phyloP scores from a whole-genome alignment of 1,140 invertebrate genomes.

The Diabrotica virgifera region DNA sequence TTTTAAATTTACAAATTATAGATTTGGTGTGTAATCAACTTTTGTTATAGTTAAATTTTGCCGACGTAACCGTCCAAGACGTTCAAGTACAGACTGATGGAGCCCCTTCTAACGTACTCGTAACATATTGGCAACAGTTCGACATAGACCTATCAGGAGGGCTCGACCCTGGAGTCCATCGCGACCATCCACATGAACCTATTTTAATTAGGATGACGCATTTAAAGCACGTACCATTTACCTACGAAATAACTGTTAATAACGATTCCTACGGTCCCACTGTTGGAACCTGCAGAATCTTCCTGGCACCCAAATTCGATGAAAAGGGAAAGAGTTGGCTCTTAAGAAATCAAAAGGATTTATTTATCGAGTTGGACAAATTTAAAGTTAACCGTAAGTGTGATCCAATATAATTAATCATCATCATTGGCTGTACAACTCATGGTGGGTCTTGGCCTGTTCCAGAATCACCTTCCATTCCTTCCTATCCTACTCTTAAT shows the following conservation, averaged over 20 bases:
- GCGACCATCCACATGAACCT: conserved; percentile 66
- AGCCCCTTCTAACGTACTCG: conserved; percentile 54
- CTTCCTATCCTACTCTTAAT: too few relatives aligned
- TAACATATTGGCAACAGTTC: conserved; percentile 73
- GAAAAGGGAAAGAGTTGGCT: conserved; percentile 62
- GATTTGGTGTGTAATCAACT: too few relatives aligned
- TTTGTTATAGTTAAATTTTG: conserved; percentile 58
- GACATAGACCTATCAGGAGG: conserved; percentile 71
- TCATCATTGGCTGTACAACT: too few relatives aligned
- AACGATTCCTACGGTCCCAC: conserved; percentile 53
- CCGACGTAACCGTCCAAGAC: conserved; percentile 58
- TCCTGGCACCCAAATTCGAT: conserved; percentile 67
- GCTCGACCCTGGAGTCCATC: too few relatives aligned
- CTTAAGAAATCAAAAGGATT: conserved; percentile 62
- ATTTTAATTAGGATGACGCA: conserved; percentile 72
- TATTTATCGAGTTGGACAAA: conserved; percentile 79
- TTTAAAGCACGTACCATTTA: conserved; percentile 69
- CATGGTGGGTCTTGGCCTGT: too few relatives aligned
- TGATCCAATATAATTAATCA: too few relatives aligned
- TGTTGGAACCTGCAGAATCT: conserved; percentile 73
- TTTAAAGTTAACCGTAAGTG: conserved; percentile 60
- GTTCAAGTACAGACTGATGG: conserved; percentile 51
- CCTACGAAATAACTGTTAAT: conserved; percentile 63
- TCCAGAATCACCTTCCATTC: too few relatives aligned
- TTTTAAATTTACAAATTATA: too few relatives aligned